A percentile compares a stretch with the other conserved stretches of the same genome.
Conservation (phyloP, 2,888 invertebrate genomes). For the Linnaemya vulpina region DNA sequence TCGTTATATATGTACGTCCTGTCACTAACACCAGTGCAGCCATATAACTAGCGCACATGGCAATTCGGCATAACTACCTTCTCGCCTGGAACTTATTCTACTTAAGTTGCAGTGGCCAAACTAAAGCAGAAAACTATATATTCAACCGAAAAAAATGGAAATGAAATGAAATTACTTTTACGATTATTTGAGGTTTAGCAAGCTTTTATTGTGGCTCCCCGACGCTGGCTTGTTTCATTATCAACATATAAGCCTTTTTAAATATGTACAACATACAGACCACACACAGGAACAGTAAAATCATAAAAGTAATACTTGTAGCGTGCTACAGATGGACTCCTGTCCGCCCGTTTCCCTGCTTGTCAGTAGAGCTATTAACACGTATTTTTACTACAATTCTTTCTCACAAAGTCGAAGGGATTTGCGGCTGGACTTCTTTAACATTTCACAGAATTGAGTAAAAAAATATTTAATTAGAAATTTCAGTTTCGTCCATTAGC, state of each 20-base stretch:
- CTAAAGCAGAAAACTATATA: constrained; percentile 24
- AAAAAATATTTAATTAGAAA: constrained; percentile 66
- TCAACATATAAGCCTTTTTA: constrained; percentile 52
- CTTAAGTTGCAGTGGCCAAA: constrained; percentile 69
- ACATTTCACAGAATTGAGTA: constrained; percentile 25
- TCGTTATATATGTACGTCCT: constrained; percentile 23
- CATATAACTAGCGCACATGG: constrained; percentile 21
- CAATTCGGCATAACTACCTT: constrained; percentile 12
- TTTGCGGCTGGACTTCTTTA: not conserved
- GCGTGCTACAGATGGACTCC: not conserved
- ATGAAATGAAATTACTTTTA: constrained; percentile 77
- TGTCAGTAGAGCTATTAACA: constrained; percentile 4
- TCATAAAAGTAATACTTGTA: constrained; percentile 8
- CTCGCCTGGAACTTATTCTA: constrained; percentile 20
- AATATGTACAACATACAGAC: not conserved
- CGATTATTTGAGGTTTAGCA: constrained; percentile 80
- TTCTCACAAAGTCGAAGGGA: constrained; percentile 16
- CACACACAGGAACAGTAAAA: not conserved
- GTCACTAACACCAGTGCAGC: constrained; percentile 9
- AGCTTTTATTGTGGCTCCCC: constrained; percentile 75
- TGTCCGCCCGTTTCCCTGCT: not conserved
- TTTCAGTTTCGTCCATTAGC: constrained; percentile 42
- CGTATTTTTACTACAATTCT: not conserved
- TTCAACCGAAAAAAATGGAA: constrained; percentile 27
- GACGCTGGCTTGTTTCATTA: constrained; percentile 63